Evolutionary conservation across 2,888 invertebrate genomes (phyloP), one percentile per base, ranked within the genome.

Genomic region (Microctonus brassicae): DNA sequence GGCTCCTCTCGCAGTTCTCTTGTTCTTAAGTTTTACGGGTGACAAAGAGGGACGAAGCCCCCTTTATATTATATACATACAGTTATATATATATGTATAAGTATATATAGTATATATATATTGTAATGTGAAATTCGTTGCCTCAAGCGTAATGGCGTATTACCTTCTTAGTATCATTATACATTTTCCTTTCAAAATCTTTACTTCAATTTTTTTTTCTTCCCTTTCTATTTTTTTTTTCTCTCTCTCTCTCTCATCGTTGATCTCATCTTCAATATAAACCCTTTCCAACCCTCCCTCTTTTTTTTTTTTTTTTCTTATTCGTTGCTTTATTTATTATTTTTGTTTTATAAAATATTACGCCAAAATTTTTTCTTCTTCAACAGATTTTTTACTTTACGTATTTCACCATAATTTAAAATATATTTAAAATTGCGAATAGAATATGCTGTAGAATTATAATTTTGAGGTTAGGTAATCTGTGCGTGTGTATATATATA

Each of bases 111-210:
- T 39, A 11, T 39, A n/a, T 39, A n/a, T 39, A 39, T 11, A 39
- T n/a, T n/a, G n/a, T 39, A 39, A 39, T n/a, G 39, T 29, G 29
- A 39, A 66, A 57, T 66, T 57, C 39, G 29, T 66, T 42, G 57
- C 65, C 64, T 33, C 34, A 36, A 39, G 62, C 17, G 33, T 70
- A 64, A 70, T 70, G 47, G 70, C 42, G 34, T 58, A 65, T 65
- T 60, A 58, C 65, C 52, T 64, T 20, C 60, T 65, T 26, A 53
- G 52, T 65, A 57, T 65, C 60, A 70, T 72, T 63, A 72, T 57
- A 63, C 22, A 62, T 68, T 60, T 68, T 66, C 39, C 58, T 57
- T 53, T 60, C n/a, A 29, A 61, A 33, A 34, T 42, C 52, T 60
- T 64, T n/a, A 58, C n/a, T 39, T 22, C 61, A 17, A 64, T 29